Evolutionary conservation across 2,888 invertebrate genomes (phyloP), one percentile per base, ranked within the genome.

Genomic region (Mythimna loreyi): DNA sequence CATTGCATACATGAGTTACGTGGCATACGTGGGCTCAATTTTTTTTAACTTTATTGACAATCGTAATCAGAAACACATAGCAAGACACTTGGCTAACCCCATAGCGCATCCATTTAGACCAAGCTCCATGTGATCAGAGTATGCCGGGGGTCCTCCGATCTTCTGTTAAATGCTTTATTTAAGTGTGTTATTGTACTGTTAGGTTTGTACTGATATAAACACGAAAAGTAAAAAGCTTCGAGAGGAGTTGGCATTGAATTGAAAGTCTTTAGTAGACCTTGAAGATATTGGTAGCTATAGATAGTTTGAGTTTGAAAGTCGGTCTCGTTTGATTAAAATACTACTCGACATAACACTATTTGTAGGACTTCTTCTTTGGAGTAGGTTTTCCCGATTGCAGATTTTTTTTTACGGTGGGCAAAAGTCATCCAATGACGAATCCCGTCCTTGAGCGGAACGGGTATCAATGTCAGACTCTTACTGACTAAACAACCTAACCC

Each of bases 151-250:
- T 75, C 78, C 30, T 59, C 19, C 13, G 66, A 78, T 67, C 21
- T 28, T 43, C 73, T 73, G 73, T 78, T 78, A 75, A 73, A 76
- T 67, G 78, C 73, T 73, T 72, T 66, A 78, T 67, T 63, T 78
- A 60, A 72, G 65, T 67, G 66, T 73, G 59, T 67, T 73, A 77
- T 64, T 64, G 72, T 60, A 56, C 25, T 55, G 21, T 64, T 33
- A 55, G 33, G 64, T 33, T 30, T 21, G 30, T 49, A 23, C 33
- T 23, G 57, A 47, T 58, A 63, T 56, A 73, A 66, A 67, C 36
- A 58, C 5, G 36, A 40, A 11, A 3, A 40, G 19, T 74, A 47
- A 58, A 72, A 56, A 43, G 1, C 6, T 9, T 58, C 16, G 43
- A 43, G 43, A 66, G 13, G 13, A 4, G n/a, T 13, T 21, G 7